Evolutionary conservation across 2,113 vertebrate genomes (phyloP).

Genomic region (Pelecanoides urinatrix): DNA sequence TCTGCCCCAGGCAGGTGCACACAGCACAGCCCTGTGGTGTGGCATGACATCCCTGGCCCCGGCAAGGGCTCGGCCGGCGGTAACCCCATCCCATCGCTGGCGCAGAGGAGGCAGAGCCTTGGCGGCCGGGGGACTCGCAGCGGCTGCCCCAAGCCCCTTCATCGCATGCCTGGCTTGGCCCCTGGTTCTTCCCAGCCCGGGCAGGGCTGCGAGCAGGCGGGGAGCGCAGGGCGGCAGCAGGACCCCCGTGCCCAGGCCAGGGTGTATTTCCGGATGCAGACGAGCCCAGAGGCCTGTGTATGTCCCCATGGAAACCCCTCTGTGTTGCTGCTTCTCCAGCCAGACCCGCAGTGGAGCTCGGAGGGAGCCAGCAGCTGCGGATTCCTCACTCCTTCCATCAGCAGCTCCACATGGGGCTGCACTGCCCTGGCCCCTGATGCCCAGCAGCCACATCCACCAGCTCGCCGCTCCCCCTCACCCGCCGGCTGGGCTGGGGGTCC

Average conservation of each 20-base stretch:
- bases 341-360: background rate
- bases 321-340: constrained; percentile 27
- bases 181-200: background rate
- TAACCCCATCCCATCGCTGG: background rate
- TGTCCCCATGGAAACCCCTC: constrained; percentile 41
- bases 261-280: background rate
- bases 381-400: constrained; percentile 68
- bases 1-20: background rate
- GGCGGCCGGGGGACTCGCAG: fast-evolving
- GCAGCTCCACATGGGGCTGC: background rate
- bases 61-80: fast-evolving
- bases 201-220: background rate
- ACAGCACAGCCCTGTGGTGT: fast-evolving
- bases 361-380: constrained; percentile 39
- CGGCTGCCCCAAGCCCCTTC: background rate
- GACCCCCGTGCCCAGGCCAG: background rate
- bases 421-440: fast-evolving
- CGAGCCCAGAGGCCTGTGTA: background rate
- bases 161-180: fast-evolving
- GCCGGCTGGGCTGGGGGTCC: fast-evolving
- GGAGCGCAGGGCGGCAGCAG: background rate
- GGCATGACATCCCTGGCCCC: background rate
- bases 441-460: background rate
- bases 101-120: background rate
- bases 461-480: background rate